Percentiles rank a stretch among this genome's conserved stretches.
Evolutionary conservation across 2,888 invertebrate species (phyloP).

Genomic region (Selenia dentaria): DNA sequence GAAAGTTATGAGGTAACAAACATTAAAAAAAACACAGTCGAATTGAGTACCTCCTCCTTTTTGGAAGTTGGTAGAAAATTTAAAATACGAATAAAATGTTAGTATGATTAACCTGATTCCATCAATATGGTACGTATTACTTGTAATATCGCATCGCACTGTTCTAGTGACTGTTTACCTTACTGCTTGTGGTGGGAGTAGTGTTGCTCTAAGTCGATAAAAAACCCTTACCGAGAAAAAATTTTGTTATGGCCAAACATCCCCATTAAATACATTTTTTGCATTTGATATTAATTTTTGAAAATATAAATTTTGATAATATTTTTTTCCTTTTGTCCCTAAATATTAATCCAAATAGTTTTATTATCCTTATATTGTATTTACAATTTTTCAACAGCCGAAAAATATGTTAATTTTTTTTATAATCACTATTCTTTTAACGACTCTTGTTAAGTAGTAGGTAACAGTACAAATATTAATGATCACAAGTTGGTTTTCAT

Average conservation of each 20-base stretch:
- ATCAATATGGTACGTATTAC: constrained; percentile 51
- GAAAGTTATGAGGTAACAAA: too few relatives aligned
- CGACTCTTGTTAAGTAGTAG: constrained; percentile 86
- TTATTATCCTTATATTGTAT: constrained; percentile 84
- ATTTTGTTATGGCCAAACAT: constrained; percentile 83
- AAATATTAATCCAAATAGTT: constrained; percentile 85
- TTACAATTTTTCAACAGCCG: constrained; percentile 85
- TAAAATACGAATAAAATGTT: too few relatives aligned
- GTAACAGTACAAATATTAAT: constrained; percentile 86
- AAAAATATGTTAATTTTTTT: constrained; percentile 84
- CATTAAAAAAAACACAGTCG: too few relatives aligned
- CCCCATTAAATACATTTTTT: constrained; percentile 80
- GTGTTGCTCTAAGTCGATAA: constrained; percentile 79
- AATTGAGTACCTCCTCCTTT: too few relatives aligned
- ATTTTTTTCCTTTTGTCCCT: constrained; percentile 81
- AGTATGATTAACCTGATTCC: constrained; percentile 68
- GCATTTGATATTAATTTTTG: constrained; percentile 84
- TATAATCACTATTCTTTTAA: constrained; percentile 79
- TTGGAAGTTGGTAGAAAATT: too few relatives aligned
- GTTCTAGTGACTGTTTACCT: constrained; percentile 74
- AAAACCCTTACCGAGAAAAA: constrained; percentile 69
- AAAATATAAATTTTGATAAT: constrained; percentile 85
- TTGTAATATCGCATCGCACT: constrained; percentile 74
- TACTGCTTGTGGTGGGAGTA: constrained; percentile 75
- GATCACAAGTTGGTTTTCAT: constrained; percentile 86